Base-by-base conservation (phyloP, 1,140 invertebrate genomes). In the Neuroterus valhalla region DNA sequence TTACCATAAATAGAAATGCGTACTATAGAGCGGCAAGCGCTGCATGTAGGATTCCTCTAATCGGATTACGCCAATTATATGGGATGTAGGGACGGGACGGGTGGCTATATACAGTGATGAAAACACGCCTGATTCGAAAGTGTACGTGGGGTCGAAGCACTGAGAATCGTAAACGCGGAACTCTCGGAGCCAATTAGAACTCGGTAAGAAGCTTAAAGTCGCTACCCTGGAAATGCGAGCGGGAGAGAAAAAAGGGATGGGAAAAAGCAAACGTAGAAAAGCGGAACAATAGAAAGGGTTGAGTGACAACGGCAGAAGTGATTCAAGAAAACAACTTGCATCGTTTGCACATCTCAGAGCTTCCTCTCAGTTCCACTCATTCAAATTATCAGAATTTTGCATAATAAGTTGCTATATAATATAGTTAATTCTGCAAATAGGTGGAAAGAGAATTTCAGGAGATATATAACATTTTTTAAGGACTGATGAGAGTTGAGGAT, bases 31-130 rank as follows among this genome's bases (percentile, higher is more conserved):
- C 31, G 15, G 23, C 14, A 62, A 23, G 52, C 19, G 52, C 23
- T 62, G 55, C 55, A 62, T 66, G 68, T 66, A 67, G 66, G 70
- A 75, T 68, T 67, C 66, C n/a, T 66, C 68, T 75, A 75, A 75
- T 75, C 62, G 74, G 69, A 71, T 75, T 75, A 71, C 21, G 69
- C 74, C 74, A 75, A 75, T 75, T 75, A 75, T 42, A 38, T 31
- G 38, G 48, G 14, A 73, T 52, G 71, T 31, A 62, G 55, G 55
- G 55, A 31, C 21, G 21, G 50, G 48, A 26, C 31, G 17, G n/a
- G 17, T 48, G 17, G n/a, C n/a, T 48, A 14, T 62, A 31, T 62
- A 62, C 55, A 62, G 55, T 62, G 55, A 62, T 62, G 55, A 62
- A 62, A 62, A 62, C 55, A 62, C 55, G 55, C 14, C 55, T 62